Base-by-base conservation (phyloP, 1,140 invertebrate species). In the Pseudobourletiella spinata region DNA sequence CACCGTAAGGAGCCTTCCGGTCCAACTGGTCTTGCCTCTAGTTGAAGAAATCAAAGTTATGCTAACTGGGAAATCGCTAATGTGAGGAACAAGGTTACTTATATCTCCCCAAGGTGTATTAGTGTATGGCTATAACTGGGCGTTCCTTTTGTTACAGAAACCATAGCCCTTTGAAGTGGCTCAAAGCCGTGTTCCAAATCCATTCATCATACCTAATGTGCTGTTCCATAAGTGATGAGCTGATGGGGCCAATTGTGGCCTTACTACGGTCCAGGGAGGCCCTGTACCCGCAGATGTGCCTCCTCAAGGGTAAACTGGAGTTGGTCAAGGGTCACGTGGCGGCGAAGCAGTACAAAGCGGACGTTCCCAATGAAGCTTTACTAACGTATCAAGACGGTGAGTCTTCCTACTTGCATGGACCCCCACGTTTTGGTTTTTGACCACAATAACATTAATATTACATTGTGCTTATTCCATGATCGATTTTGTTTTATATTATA, bases 191-290 rank as follows among this genome's bases (percentile, higher is more conserved):
- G 29, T 69, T 83, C n/a, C 73, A 77, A 57, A 77, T 78, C 15
- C 84, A 86, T 71, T 78, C 83, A 0, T 81, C 81, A 57, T 78
- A 84, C 54, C 67, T 86, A 18, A 77, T 85, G 54, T 78, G 80
- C 1, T 80, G 81, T 73, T 78, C 81, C 14, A 75, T 79, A 43
- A 69, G 80, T 26, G 72, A 74, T 2, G 79, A 80, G n/a, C 59
- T 79, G 24, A 73, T 86, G 35, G 75, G 76, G 30, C 78, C 82
- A 3, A 78, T 81, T 48, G 73, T 85, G 44, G 80, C 78, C 50
- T 76, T 80, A n/a, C 80, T 85, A 22, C 79, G 84, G 64, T 78
- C 78, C 22, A 77, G 83, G 61, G 71, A 81, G 60, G 71, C 70
- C 6, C 73, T 82, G 22, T 71, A 84, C 24, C 73, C 78, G 4